These are phyloP conservation scores for Drosophila niveifrons DNA, from an alignment of 2,888 invertebrate species.

Conservation along the genomic window DNA sequence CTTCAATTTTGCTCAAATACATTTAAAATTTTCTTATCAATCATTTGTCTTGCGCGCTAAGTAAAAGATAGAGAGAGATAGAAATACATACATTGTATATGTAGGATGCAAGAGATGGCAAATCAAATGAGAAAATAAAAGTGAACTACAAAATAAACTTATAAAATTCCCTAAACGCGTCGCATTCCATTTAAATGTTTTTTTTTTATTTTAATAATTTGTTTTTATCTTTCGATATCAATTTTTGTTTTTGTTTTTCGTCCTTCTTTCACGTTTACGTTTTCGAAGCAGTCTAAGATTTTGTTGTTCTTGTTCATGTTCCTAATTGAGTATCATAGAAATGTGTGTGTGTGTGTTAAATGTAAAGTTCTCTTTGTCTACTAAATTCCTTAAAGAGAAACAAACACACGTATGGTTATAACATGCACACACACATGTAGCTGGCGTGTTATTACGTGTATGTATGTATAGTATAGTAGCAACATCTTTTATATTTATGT, in stretches of 20 bases:
- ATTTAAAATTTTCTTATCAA: conserved; percentile 24
- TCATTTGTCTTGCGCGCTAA: conserved; percentile 63
- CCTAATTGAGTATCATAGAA: conserved; percentile 67
- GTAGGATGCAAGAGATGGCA: conserved; percentile 16
- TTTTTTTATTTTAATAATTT: conserved; percentile 29
- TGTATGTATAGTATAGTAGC: conserved; percentile 47
- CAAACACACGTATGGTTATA: conserved; percentile 31
- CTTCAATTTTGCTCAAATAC: conserved; percentile 25
- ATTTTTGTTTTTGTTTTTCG: conserved; percentile 33
- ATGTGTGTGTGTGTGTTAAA: conserved; percentile 48
- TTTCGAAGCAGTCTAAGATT: conserved; percentile 83
- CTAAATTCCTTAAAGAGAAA: conserved; percentile 37
- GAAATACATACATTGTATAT: conserved; percentile 16
- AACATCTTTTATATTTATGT: conserved; percentile 60
- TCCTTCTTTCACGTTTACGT: conserved; percentile 70
- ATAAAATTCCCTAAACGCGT: conserved; percentile 85
- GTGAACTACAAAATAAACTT: conserved; percentile 47
- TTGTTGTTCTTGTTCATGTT: conserved; percentile 70
- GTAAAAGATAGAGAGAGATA: conserved; percentile 31
- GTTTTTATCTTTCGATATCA: conserved; percentile 28
- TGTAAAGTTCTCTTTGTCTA: conserved; percentile 52
- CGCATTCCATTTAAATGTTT: conserved; percentile 65
- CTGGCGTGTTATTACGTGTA: conserved; percentile 23
- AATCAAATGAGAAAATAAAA: conserved; percentile 6
- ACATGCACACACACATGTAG: conserved; percentile 16